These are phyloP conservation scores for Hyles lineata DNA, from an alignment of 2,888 invertebrate species.

Conservation along the genomic window DNA sequence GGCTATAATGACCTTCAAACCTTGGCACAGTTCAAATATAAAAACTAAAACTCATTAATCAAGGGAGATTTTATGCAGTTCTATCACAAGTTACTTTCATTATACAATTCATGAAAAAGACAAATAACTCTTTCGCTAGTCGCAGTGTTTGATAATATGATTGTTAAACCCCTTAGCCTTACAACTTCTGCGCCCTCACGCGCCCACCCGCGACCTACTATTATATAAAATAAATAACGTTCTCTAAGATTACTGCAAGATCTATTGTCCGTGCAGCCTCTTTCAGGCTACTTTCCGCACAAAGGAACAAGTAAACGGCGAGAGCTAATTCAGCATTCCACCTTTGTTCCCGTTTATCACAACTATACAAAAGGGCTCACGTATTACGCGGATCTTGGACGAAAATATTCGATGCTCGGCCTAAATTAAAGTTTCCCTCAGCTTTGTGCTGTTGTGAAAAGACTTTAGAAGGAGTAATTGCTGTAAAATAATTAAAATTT, in stretches of 20 bases:
- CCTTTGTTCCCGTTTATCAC: slow-evolving; percentile 19
- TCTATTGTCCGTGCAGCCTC: background rate
- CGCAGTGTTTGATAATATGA: background rate
- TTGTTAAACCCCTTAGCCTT: background rate
- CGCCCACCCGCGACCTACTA: background rate
- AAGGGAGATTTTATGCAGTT: background rate
- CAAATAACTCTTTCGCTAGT: background rate
- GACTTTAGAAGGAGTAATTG: background rate
- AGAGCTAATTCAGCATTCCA: slow-evolving; percentile 15
- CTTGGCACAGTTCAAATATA: background rate
- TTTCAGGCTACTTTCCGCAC: background rate
- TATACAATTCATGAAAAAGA: background rate
- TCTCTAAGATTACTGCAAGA: background rate
- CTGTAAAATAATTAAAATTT: background rate
- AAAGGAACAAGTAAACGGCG: background rate
- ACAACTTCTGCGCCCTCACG: background rate
- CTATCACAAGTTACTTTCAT: background rate
- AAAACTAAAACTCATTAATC: background rate
- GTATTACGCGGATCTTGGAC: background rate
- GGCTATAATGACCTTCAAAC: no score
- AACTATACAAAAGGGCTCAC: background rate
- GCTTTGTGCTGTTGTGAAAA: slow-evolving; percentile 1
- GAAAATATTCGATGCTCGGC: background rate
- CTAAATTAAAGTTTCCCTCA: slow-evolving; percentile 1
- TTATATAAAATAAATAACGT: slow-evolving; percentile 2